Evolutionary conservation across 2,888 invertebrate species (phyloP).

Genomic region (Acrobasis repandana): DNA sequence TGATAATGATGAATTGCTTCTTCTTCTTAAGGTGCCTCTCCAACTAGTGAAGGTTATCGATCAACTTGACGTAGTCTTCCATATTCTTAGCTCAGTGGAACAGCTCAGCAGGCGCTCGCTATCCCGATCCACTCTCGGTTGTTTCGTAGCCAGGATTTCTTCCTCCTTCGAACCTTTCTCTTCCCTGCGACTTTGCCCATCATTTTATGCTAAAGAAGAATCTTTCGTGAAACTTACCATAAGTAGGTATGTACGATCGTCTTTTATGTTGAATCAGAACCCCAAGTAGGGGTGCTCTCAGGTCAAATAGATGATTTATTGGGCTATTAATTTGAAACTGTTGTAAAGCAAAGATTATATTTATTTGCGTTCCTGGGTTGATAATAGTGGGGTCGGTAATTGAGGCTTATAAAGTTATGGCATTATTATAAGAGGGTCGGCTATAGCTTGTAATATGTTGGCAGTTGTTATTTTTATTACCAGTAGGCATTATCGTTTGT

Average conservation of each 20-base stretch:
- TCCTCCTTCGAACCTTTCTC: too few relatives aligned
- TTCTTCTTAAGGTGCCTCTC: too few relatives aligned
- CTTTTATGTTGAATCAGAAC: not conserved
- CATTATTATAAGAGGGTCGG: slow-evolving; percentile 12
- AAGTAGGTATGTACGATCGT: too few relatives aligned
- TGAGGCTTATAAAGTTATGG: slow-evolving; percentile 19
- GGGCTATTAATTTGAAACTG: slow-evolving; percentile 25
- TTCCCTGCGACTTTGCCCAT: too few relatives aligned
- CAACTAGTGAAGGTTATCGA: too few relatives aligned
- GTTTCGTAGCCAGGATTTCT: too few relatives aligned
- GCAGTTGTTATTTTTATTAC: not conserved
- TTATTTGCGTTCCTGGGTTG: slow-evolving; percentile 23
- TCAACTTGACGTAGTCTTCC: too few relatives aligned
- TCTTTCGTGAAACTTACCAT: not conserved
- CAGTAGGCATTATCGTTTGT: not conserved
- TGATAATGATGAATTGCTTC: too few relatives aligned
- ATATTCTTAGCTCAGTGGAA: too few relatives aligned
- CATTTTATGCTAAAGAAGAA: too few relatives aligned
- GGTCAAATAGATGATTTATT: slow-evolving; percentile 24
- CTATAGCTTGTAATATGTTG: slow-evolving; percentile 6
- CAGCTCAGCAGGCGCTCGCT: too few relatives aligned
- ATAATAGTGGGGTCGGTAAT: slow-evolving; percentile 21
- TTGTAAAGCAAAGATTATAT: slow-evolving; percentile 25
- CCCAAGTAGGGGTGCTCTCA: slow-evolving; percentile 10
- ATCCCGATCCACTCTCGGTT: too few relatives aligned